Conservation (phyloP, 1,140 invertebrate species). For the Bombus superbus region DNA sequence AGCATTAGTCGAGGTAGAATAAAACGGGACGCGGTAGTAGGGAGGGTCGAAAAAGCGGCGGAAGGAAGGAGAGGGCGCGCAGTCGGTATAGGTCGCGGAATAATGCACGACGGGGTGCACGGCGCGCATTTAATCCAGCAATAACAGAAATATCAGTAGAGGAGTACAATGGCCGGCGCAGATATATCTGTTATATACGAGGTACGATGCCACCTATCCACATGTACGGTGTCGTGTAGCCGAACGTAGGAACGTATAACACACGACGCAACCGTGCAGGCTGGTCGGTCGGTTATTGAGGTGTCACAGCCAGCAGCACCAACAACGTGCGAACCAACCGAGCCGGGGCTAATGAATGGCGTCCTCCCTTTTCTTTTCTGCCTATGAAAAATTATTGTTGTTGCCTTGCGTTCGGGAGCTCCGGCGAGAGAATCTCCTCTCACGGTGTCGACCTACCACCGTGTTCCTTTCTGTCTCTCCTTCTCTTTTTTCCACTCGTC, state of each 20-base stretch:
- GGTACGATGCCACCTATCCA: constrained; percentile 47
- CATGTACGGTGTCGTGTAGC: constrained; percentile 45
- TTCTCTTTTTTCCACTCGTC: constrained; percentile 40
- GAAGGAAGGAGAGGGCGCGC: constrained; percentile 13
- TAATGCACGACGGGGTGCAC: constrained; percentile 68
- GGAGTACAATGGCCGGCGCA: constrained; percentile 72
- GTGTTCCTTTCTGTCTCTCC: constrained; percentile 58
- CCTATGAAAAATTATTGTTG: constrained; percentile 79
- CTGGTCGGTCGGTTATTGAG: constrained; percentile 75
- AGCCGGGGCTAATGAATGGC: constrained; percentile 79
- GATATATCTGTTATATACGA: constrained; percentile 68
- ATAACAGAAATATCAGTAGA: constrained; percentile 78
- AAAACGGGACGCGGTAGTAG: neutral
- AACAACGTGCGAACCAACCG: constrained; percentile 81
- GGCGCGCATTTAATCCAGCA: constrained; percentile 75
- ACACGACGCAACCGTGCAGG: constrained; percentile 49
- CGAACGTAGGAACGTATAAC: constrained; percentile 40
- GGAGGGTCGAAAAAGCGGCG: neutral
- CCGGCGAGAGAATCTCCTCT: constrained; percentile 47
- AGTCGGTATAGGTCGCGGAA: constrained; percentile 48
- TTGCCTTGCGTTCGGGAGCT: constrained; percentile 36
- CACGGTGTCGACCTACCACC: constrained; percentile 74
- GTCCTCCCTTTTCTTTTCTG: constrained; percentile 77
- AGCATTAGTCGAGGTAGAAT: constrained; percentile 16
- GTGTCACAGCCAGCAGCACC: constrained; percentile 76